Percentiles rank a stretch among this genome's conserved stretches.
Evolutionary conservation across 35 echinoderm and acorn worm genomes (phyloP).

Genomic region (Diadema setosum): DNA sequence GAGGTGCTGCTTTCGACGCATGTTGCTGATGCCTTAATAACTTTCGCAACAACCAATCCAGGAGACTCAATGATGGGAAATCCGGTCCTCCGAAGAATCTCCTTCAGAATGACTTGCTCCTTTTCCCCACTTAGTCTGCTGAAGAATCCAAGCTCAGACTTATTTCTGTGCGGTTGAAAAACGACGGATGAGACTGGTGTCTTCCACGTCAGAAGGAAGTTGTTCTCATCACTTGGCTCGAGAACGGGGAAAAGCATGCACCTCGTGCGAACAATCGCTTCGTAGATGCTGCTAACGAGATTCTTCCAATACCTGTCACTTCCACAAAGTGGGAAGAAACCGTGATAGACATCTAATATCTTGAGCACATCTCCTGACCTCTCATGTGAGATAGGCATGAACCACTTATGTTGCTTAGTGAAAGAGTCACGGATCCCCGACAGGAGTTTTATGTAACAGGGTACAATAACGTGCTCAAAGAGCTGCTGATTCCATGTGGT

Average conservation of each 20-base stretch:
- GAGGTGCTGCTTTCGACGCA: too few species aligned
- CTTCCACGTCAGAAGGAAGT: neutral
- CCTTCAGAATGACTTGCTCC: conserved; percentile 16
- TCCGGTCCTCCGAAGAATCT: neutral
- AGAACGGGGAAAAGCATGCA: conserved; percentile 22
- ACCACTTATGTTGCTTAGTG: neutral
- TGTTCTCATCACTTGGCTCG: neutral
- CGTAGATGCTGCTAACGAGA: neutral
- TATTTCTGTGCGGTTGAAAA: too few species aligned
- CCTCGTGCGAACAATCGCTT: neutral
- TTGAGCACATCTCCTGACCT: too few species aligned
- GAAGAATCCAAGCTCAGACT: conserved; percentile 2
- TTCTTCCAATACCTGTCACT: conserved; percentile 30
- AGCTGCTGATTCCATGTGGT: conserved; percentile 67
- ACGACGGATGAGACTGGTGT: neutral
- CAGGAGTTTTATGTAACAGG: conserved; percentile 33
- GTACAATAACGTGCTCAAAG: conserved; percentile 30
- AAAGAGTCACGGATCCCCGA: neutral
- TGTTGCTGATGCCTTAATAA: too few species aligned
- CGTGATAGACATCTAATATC: too few species aligned
- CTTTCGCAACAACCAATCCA: too few species aligned
- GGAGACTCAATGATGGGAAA: conserved; percentile 29
- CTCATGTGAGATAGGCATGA: neutral
- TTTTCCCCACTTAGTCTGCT: too few species aligned
- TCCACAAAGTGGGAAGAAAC: too few species aligned